phyloP scores from a whole-genome alignment of 2,113 vertebrate genomes.

The Sitta europaea region DNA sequence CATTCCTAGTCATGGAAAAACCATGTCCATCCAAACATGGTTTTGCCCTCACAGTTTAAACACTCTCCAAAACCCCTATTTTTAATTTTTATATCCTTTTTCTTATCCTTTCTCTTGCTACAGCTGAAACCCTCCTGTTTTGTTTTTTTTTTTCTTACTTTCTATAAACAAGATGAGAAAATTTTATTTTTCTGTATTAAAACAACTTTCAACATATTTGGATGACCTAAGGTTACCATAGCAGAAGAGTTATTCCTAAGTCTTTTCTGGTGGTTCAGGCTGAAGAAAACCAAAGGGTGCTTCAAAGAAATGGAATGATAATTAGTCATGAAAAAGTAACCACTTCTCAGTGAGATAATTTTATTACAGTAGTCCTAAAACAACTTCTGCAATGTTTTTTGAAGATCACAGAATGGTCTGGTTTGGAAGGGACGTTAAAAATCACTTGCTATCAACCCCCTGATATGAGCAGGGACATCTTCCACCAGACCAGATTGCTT shows the following conservation, averaged over 20 bases:
- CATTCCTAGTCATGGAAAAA: background rate
- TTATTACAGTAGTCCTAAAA: background rate
- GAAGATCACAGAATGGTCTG: background rate
- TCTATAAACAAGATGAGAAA: background rate
- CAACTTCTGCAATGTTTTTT: background rate
- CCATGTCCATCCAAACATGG: background rate
- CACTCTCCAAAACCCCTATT: accelerated
- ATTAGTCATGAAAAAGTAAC: background rate
- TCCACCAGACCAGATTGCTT: background rate
- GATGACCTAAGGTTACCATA: background rate
- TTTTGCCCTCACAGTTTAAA: background rate
- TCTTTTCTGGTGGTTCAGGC: background rate
- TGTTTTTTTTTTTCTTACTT: background rate
- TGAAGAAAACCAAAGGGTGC: background rate
- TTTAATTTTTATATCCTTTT: no score
- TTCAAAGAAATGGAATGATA: background rate
- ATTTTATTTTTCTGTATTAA: background rate
- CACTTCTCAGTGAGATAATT: background rate
- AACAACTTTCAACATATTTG: background rate
- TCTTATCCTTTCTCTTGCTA: background rate
- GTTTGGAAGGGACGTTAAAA: background rate
- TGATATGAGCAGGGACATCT: background rate
- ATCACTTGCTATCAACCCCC: accelerated
- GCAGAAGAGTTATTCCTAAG: background rate
- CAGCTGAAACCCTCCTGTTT: accelerated